Conservation (phyloP, 1,140 invertebrate species). For the Ceratina calcarata region DNA sequence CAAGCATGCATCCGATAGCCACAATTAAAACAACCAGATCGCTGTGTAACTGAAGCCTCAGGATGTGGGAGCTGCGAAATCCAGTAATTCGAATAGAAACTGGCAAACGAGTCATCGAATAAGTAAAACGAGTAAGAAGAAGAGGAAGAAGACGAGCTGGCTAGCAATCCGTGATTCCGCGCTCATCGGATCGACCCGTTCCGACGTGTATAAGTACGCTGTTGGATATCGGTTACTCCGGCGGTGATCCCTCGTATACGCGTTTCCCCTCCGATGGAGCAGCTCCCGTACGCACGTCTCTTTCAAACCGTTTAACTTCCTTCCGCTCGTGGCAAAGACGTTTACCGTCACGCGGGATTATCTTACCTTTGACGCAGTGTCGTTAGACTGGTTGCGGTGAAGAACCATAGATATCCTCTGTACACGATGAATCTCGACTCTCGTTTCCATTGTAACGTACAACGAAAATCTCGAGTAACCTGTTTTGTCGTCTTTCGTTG, state of each 20-base stretch:
- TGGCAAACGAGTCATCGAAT: conserved; percentile 12
- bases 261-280: conserved; percentile 35
- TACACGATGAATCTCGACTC: conserved; percentile 65
- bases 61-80: conserved; percentile 74
- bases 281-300: not conserved
- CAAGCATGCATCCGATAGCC: conserved; percentile 51
- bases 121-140: conserved; percentile 41
- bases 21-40: conserved; percentile 24
- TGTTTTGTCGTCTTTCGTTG: conserved; percentile 28
- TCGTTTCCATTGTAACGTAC: conserved; percentile 50
- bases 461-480: conserved; percentile 67
- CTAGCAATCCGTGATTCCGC: conserved; percentile 60
- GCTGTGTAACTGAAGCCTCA: conserved; percentile 68
- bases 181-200: conserved; percentile 28
- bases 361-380: conserved; percentile 73
- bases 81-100: conserved; percentile 68
- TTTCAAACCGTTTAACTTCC: conserved; percentile 39
- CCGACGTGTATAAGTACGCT: conserved; percentile 35
- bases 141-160: conserved; percentile 9
- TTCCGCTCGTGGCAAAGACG: conserved; percentile 11
- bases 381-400: conserved; percentile 63
- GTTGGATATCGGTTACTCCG: conserved; percentile 75
- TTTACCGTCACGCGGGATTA: conserved; percentile 73
- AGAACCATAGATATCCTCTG: conserved; percentile 67
- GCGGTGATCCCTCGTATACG: conserved; percentile 56